Evolutionary conservation across 2,888 invertebrate species (phyloP), one percentile per base, ranked within the genome.

Genomic region (Coelopa pilipes): DNA sequence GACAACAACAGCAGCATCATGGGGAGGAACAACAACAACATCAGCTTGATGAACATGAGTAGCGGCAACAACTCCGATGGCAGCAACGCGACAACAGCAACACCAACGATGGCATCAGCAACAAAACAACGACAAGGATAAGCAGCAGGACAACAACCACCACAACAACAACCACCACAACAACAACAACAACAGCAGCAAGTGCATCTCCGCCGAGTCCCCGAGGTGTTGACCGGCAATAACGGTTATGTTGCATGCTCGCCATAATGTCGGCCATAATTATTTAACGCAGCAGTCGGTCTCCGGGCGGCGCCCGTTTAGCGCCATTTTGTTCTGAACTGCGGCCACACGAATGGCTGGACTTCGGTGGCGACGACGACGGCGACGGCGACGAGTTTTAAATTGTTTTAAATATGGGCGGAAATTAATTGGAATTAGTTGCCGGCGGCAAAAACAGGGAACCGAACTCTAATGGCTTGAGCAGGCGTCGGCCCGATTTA

Each of bases 131-230:
- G 7, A 34, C 34, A 7, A 34, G 4, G 7, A 34, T 34, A 34
- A 34, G 4, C 2, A 34, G 4, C 34, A 34, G 7, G 7, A 34
- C 34, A 34, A 34, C 34, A 34, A 4, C 72, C 55, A 69, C 21
- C 74, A 67, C 60, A 74, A 70, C 53, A 70, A 72, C 67, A 68
- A 62, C 53, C 45, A 34, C 50, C 17, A 49, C 10, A 53, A 69
- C 15, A 45, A 60, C 19, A 63, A 24, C 5, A 34, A 19, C 63
- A 46, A 63, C 13, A 21, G 57, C 19, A 24, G 13, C 12, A 24
- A 12, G 19, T 59, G 19, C 57, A 62, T 34, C 34, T 34, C 62
- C 19, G 13, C 57, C 19, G 17, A 46, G 45, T 55, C 69, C 59
- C 70, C 49, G 60, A 70, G 70, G 70, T 70, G 70, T 59, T 70